A percentile compares a stretch with the other conserved stretches of the same genome.
Evolutionary conservation across 2,797 vertebrate species (phyloP).

Genomic region (Pseudochirops cupreus): DNA sequence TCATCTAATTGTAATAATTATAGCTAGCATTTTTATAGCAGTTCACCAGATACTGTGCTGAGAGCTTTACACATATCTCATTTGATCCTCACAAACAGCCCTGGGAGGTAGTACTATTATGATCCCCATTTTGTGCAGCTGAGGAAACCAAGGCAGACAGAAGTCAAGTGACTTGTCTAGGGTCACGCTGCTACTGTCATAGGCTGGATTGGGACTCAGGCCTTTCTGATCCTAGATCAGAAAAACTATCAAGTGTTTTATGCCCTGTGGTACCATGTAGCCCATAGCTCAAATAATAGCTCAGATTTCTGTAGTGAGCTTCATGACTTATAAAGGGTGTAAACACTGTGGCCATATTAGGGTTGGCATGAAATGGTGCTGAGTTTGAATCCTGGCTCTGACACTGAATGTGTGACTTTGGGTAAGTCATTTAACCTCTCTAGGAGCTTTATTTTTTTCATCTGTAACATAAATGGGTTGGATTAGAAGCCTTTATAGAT

Average conservation of each 20-base stretch:
- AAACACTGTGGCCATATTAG: neutral
- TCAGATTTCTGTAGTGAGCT: neutral
- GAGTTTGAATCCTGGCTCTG: neutral
- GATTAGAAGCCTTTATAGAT: neutral
- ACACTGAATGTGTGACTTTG: neutral
- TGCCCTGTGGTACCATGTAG: neutral
- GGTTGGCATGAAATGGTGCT: neutral
- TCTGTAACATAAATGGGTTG: neutral
- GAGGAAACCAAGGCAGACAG: neutral
- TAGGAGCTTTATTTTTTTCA: neutral
- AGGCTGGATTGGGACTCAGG: neutral
- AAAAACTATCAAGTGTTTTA: neutral
- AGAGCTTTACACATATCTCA: constrained; percentile 25
- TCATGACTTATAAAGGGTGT: neutral
- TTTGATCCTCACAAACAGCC: neutral
- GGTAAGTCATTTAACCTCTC: neutral
- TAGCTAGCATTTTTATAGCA: neutral
- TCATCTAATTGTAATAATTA: neutral
- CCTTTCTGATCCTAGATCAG: too few species aligned
- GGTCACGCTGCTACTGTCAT: neutral
- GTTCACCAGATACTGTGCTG: constrained; percentile 11
- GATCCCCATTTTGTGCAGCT: neutral
- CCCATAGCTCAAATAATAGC: neutral
- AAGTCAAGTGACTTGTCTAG: neutral
- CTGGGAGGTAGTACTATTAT: neutral